Conservation (phyloP, 2,797 vertebrate species). For the Enteromius trimaculatus region DNA sequence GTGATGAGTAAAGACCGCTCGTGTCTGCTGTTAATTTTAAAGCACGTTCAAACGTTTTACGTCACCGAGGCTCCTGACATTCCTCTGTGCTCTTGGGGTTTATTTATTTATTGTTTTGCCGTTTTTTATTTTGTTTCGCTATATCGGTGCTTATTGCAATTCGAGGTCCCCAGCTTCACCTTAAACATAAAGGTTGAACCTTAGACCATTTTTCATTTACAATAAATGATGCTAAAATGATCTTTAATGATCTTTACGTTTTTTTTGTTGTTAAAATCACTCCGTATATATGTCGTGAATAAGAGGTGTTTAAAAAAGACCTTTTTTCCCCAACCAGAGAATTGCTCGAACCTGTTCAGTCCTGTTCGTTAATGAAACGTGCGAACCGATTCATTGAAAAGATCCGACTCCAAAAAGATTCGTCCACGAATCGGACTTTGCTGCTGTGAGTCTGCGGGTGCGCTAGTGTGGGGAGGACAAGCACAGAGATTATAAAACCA, state of each 20-base stretch:
- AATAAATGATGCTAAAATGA: neutral
- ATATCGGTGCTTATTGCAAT: neutral
- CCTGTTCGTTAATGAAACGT: no score
- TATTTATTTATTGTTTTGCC: neutral
- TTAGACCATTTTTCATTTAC: neutral
- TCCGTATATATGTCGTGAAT: neutral
- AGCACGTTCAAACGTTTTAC: no score
- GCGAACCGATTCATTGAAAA: neutral
- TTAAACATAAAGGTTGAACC: neutral
- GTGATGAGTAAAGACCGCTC: neutral
- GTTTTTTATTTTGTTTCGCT: neutral
- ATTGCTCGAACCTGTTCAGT: no score
- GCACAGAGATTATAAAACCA: neutral
- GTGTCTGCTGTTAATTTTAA: neutral
- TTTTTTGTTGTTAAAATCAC: neutral
- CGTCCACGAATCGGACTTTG: neutral
- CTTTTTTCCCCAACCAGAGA: neutral
- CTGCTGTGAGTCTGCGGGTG: neutral
- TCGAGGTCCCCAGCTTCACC: neutral
- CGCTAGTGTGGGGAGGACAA: neutral
- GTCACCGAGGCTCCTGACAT: neutral
- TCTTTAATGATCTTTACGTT: no score
- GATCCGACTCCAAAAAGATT: slow-evolving; percentile 7
- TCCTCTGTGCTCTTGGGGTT: neutral
- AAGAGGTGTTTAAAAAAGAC: neutral